A percentile compares a stretch with the other conserved stretches of the same genome.
Conservation (phyloP, 1,140 invertebrate genomes). For the Berghia stephanieae region DNA sequence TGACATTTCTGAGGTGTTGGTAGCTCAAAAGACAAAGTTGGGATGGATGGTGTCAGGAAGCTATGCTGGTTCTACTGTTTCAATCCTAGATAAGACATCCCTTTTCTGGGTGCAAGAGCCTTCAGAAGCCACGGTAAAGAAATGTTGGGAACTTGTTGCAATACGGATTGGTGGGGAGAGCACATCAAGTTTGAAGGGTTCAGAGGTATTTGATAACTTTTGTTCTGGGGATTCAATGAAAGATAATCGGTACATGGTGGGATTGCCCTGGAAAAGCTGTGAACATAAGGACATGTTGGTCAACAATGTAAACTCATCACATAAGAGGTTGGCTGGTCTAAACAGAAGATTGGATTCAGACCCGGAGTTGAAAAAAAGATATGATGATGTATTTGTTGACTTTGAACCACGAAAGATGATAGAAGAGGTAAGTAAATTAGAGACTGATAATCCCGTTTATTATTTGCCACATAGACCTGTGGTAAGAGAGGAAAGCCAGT, state of each 20-base stretch:
- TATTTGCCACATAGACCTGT: not conserved
- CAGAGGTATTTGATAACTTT: too few species aligned
- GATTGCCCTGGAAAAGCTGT: slow-evolving; percentile 8
- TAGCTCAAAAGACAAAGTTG: slow-evolving; percentile 9
- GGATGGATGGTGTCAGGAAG: not conserved
- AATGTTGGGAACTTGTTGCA: slow-evolving; percentile 1
- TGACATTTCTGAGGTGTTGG: too few species aligned
- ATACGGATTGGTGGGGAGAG: not conserved
- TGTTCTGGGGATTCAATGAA: too few species aligned
- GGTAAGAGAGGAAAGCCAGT: not conserved
- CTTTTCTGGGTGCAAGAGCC: too few species aligned
- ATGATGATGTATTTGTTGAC: not conserved
- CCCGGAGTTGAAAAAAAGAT: not conserved
- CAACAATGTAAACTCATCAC: not conserved
- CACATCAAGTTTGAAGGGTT: not conserved
- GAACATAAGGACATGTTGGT: not conserved
- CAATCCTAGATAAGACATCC: too few species aligned
- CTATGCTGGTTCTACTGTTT: too few species aligned
- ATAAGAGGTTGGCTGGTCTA: not conserved
- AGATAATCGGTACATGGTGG: not conserved
- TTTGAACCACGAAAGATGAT: not conserved
- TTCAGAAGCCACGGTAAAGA: too few species aligned
- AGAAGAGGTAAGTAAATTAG: slow-evolving; percentile 6
- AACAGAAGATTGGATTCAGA: not conserved
- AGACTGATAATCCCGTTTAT: not conserved